Conservation (phyloP, 2,797 vertebrate species). For the Falco naumanni region DNA sequence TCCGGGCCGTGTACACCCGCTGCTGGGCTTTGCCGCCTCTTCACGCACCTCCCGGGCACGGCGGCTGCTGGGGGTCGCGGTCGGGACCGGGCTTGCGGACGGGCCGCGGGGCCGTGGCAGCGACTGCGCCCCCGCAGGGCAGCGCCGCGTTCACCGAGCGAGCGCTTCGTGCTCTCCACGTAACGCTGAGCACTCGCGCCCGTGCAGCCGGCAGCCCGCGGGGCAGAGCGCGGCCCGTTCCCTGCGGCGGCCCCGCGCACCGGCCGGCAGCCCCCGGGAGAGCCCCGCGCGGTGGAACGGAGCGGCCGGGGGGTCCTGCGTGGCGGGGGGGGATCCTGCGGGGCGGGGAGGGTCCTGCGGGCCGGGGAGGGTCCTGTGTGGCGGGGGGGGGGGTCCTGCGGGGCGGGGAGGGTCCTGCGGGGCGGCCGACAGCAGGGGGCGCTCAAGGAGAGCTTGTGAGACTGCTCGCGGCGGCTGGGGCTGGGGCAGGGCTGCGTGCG, state of each 20-base stretch:
- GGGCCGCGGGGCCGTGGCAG: background rate
- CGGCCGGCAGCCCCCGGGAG: too few species aligned
- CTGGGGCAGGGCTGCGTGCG: background rate
- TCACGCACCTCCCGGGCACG: background rate
- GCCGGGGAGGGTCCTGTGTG: too few species aligned
- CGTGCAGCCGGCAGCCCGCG: background rate
- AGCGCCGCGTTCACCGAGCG: background rate
- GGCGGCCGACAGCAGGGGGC: conserved; percentile 44
- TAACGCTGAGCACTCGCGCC: accelerated
- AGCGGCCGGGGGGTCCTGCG: too few species aligned
- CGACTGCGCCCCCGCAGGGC: background rate
- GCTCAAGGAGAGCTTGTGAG: conserved; percentile 6
- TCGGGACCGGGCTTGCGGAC: background rate
- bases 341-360: too few species aligned
- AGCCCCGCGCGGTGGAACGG: accelerated
- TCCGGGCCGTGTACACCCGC: accelerated
- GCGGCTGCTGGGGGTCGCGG: background rate
- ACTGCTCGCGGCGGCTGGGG: background rate
- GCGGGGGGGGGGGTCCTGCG: too few species aligned
- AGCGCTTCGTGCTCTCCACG: too few species aligned
- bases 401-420: background rate
- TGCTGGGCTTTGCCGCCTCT: background rate
- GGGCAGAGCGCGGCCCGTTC: background rate
- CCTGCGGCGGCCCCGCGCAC: background rate
- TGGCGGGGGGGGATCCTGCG: too few species aligned